Percentiles rank a stretch among this genome's conserved stretches.
Conservation (phyloP, 2,888 invertebrate genomes). For the Pristionchus entomophagus region DNA sequence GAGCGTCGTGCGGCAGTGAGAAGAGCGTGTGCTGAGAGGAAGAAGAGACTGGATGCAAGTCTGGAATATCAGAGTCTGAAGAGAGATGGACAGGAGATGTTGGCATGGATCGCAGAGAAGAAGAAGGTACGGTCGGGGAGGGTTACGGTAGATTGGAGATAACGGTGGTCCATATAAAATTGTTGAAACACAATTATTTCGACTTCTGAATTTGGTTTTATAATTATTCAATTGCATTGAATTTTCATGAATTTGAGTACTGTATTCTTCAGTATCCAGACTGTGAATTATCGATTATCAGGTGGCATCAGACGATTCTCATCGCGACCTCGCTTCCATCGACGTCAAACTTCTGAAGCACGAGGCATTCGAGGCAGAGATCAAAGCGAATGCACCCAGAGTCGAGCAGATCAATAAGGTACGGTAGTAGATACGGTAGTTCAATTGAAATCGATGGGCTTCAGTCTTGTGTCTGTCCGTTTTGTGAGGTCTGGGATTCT, state of each 20-base stretch:
- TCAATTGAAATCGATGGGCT: neutral
- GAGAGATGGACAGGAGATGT: slow-evolving; percentile 89
- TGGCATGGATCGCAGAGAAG: slow-evolving; percentile 91
- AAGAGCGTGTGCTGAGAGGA: slow-evolving; percentile 83
- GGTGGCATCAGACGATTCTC: slow-evolving; percentile 60
- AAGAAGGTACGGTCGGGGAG: too few species aligned
- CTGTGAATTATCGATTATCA: neutral
- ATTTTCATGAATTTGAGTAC: too few species aligned
- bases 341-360: slow-evolving; percentile 78
- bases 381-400: slow-evolving; percentile 78
- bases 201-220: too few species aligned
- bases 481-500: too few species aligned
- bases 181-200: too few species aligned
- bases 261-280: slow-evolving; percentile 75
- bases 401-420: slow-evolving; percentile 77
- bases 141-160: too few species aligned
- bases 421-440: neutral
- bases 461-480: too few species aligned
- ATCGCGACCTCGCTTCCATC: slow-evolving; percentile 79
- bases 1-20: slow-evolving; percentile 82
- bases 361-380: slow-evolving; percentile 79
- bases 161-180: too few species aligned
- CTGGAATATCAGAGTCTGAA: slow-evolving; percentile 93
- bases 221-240: too few species aligned
- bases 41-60: slow-evolving; percentile 86